Percentiles rank a stretch among this genome's conserved stretches.
Conservation (phyloP, 2,113 vertebrate genomes). For the Phainopepla nitens region DNA sequence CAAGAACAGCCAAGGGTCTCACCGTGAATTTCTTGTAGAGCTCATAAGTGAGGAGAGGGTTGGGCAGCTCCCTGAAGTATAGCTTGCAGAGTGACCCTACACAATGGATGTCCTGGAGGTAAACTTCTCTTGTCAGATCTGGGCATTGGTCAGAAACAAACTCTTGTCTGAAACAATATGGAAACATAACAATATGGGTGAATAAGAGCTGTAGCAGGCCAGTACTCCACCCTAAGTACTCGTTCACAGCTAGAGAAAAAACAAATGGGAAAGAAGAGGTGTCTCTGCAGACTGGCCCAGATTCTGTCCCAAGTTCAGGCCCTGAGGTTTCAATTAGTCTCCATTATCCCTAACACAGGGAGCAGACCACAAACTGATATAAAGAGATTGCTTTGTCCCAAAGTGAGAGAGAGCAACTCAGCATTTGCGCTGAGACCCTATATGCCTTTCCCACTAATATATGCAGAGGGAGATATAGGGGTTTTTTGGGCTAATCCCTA, state of each 20-base stretch:
- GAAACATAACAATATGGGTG: slow-evolving; percentile 3
- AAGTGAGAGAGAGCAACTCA: background rate
- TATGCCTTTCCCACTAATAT: background rate
- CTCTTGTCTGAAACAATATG: slow-evolving; percentile 87
- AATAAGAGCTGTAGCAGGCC: background rate
- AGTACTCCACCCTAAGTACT: background rate
- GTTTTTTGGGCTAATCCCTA: background rate
- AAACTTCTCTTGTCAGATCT: slow-evolving; percentile 95
- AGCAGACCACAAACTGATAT: background rate
- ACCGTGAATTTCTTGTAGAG: slow-evolving; percentile 98
- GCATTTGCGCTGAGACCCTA: background rate
- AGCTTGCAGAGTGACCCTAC: slow-evolving; percentile 98
- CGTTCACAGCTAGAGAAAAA: background rate
- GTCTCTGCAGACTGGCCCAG: background rate
- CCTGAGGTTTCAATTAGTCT: background rate
- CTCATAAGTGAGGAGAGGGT: slow-evolving; percentile 95
- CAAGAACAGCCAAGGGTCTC: slow-evolving; percentile 60
- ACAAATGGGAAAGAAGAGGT: background rate
- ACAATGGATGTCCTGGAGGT: slow-evolving; percentile 99
- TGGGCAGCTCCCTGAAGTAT: slow-evolving; percentile 96
- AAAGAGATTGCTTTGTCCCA: background rate
- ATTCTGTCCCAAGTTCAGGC: background rate
- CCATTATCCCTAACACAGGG: background rate
- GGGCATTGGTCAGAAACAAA: slow-evolving; percentile 92
- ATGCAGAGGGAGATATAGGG: background rate